phyloP scores from a whole-genome alignment of 1,140 invertebrate species.

The Harpegnathos saltator region DNA sequence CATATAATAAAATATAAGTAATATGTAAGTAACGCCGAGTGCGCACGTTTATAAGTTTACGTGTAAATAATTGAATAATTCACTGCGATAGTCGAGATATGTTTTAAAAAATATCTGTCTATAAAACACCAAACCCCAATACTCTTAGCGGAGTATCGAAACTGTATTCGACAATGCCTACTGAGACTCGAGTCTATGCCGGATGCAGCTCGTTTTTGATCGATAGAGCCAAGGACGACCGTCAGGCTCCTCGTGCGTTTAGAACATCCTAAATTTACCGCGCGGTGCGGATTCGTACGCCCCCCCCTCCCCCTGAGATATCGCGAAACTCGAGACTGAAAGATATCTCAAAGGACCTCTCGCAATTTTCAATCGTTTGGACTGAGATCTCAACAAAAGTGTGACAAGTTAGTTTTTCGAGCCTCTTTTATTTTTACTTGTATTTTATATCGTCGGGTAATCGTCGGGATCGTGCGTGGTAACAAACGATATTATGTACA shows the following conservation, averaged over 20 bases:
- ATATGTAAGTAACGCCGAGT: too few relatives aligned
- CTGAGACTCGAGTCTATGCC: conserved; percentile 26
- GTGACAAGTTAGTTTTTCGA: too few relatives aligned
- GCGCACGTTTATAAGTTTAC: too few relatives aligned
- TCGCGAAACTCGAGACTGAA: not conserved
- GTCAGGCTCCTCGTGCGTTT: conserved; percentile 43
- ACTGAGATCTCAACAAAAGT: not conserved
- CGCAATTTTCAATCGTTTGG: not conserved
- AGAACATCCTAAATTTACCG: conserved; percentile 46
- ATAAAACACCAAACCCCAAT: not conserved
- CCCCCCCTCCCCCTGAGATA: not conserved
- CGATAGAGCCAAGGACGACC: conserved; percentile 56
- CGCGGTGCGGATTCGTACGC: not conserved
- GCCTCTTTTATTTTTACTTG: too few relatives aligned
- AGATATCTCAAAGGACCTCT: not conserved
- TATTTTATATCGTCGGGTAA: not conserved
- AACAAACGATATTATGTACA: not conserved
- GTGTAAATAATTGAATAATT: too few relatives aligned
- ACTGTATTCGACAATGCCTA: conserved; percentile 24
- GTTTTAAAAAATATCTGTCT: too few relatives aligned
- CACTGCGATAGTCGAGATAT: not conserved
- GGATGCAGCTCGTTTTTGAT: conserved; percentile 57
- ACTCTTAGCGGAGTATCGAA: conserved; percentile 3
- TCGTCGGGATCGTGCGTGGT: not conserved
- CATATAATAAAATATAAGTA: too few relatives aligned